These are phyloP conservation scores for Tridacna gigas DNA, from an alignment of 2,888 invertebrate genomes.

Conservation along the genomic window DNA sequence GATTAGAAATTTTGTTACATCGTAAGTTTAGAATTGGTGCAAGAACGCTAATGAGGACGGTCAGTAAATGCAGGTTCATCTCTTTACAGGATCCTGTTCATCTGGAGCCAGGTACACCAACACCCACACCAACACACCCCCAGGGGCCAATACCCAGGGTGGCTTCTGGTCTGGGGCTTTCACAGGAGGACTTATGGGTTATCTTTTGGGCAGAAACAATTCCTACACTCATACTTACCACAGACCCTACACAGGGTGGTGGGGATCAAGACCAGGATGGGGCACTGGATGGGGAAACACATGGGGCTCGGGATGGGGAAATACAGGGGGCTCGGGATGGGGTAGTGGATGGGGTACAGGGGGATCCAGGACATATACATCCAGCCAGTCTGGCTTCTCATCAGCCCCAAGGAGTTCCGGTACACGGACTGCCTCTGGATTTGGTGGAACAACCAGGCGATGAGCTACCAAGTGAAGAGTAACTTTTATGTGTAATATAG, in stretches of 20 bases:
- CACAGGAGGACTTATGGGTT: constrained; percentile 79
- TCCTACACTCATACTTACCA: constrained; percentile 52
- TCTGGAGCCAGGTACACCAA: constrained; percentile 45
- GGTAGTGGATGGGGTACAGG: constrained; percentile 32
- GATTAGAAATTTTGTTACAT: too few relatives aligned
- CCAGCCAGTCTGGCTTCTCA: constrained; percentile 29
- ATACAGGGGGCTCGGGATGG: constrained; percentile 44
- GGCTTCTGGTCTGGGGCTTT: constrained; percentile 80
- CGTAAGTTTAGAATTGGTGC: too few relatives aligned
- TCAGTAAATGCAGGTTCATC: neutral
- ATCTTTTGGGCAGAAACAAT: constrained; percentile 72
- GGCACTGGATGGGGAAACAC: constrained; percentile 52
- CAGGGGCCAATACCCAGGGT: constrained; percentile 46
- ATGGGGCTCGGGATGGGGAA: constrained; percentile 53
- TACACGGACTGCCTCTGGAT: constrained; percentile 79
- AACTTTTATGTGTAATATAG: too few relatives aligned
- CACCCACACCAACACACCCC: constrained; percentile 40
- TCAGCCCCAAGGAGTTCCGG: constrained; percentile 62
- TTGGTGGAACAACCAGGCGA: constrained; percentile 77
- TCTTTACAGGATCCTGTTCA: constrained; percentile 54
- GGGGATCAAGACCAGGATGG: constrained; percentile 53
- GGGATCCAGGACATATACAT: constrained; percentile 20
- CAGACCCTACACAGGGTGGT: constrained; percentile 49
- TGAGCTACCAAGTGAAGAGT: constrained; percentile 30
- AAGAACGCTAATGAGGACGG: too few relatives aligned